phyloP scores from a whole-genome alignment of 2,888 invertebrate species.

The Drosophila incognita region DNA sequence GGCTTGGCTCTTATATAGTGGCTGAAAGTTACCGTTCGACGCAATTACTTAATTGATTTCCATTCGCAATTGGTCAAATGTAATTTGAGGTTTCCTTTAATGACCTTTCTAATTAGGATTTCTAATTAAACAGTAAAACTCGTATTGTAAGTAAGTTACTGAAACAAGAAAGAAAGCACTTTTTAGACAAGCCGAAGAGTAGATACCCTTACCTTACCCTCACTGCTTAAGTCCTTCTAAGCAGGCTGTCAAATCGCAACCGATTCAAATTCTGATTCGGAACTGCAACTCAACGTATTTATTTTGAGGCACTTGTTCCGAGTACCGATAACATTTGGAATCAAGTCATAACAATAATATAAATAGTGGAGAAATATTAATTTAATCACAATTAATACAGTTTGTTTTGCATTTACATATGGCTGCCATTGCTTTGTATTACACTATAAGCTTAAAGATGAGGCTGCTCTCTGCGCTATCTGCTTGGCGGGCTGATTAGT shows the following conservation, averaged over 20 bases:
- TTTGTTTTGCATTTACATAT: conserved; percentile 22
- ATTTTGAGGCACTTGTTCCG: no score
- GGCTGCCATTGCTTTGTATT: conserved; percentile 27
- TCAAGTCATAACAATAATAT: background rate
- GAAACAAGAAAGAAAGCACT: background rate
- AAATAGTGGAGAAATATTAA: background rate
- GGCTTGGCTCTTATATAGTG: conserved; percentile 11
- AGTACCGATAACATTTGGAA: background rate
- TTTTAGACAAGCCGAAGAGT: background rate
- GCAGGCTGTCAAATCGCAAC: background rate
- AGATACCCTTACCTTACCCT: background rate
- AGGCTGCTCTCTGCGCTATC: background rate
- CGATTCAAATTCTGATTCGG: background rate
- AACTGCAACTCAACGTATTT: background rate
- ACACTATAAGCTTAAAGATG: conserved; percentile 11
- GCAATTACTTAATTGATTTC: conserved; percentile 21
- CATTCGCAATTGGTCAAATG: background rate
- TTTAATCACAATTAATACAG: conserved; percentile 2
- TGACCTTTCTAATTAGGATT: background rate
- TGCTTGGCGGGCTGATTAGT: conserved; percentile 18
- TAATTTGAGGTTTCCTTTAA: background rate
- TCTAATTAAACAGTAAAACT: background rate
- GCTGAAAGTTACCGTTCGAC: background rate
- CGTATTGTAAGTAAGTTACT: background rate
- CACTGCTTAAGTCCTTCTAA: background rate